Evolutionary conservation across 2,888 invertebrate species (phyloP), one percentile per base, ranked within the genome.

Genomic region (Tortricodes alternella): DNA sequence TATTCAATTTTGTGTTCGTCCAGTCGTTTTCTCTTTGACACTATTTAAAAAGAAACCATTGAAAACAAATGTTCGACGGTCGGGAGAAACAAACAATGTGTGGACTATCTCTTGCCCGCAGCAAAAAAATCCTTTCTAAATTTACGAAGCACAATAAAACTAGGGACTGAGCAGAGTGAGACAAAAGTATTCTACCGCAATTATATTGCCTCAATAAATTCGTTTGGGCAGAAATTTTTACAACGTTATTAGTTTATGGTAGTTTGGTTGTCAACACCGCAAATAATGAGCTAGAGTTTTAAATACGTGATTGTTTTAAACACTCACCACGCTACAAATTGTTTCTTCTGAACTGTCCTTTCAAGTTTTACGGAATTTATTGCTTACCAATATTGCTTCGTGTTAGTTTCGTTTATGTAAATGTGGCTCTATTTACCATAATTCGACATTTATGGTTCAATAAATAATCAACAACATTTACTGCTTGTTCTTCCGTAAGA

Each of bases 171-270:
- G 71, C 53, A 68, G 70, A 60, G 67, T 65, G 69, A 79, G 65
- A 83, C 79, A 84, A 87, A 76, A 72, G 76, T 68, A 70, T 73
- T 73, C 68, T 71, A 82, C 87, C 84, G 74, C 85, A 86, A 83
- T 86, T 83, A 82, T 80, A 83, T 78, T 74, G 75, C 78, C 70
- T 67, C 76, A 78, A 83, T 84, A 86, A 86, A 83, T 78, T 69
- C 60, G 64, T 60, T 60, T 67, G 83, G 68, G 83, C 80, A 82
- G 83, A 75, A n/a, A 70, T 75, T 72, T 79, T 76, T 76, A 60
- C 69, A 70, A 70, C 65, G 62, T 63, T 66, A 69, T 68, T 61
- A 52, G 50, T 66, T 68, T 73, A 70, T 68, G 73, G 73, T 62
- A 62, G 62, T 79, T 80, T 70, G 73, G 78, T 68, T 83, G 85